Evolutionary conservation across 2,888 invertebrate species (phyloP), one percentile per base, ranked within the genome.

Genomic region (Eugnorisma glareosa): DNA sequence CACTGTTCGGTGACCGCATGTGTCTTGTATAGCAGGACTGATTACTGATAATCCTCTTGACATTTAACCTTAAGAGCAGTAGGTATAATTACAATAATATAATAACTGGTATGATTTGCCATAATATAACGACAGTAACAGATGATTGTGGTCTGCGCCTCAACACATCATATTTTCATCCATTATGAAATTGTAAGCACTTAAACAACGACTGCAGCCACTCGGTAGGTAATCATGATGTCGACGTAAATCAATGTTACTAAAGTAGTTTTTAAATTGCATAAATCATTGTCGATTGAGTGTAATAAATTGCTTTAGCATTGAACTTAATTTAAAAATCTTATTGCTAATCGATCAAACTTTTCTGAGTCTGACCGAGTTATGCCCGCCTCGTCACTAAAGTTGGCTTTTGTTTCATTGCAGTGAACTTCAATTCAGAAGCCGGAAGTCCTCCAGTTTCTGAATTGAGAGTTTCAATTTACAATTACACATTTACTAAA

Each of bases 211-310:
- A 72, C 35, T 77, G 71, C 80, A 73, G 61, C 57, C 76, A 43
- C 63, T 71, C 43, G 15, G 48, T 71, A 57, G 15, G 48, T 71
- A 57, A 84, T 75, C 59, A 67, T 67, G 48, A 40, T 51, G 71
- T 66, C 72, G n/a, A 75, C 77, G 72, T 88, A 84, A 89, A 82
- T 89, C 84, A 89, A 82, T 84, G 59, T 67, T 79, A 71, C 69
- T 77, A 78, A 68, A 75, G 71, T 81, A 72, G 70, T 75, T 83
- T 84, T 79, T 89, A 80, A 85, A 86, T 88, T 83, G 81, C 71
- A 73, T 83, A 83, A 88, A 89, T 85, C 75, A 83, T 67, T 28
- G 54, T 71, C 78, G 45, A 77, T 76, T 69, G 63, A 84, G 48
- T 67, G 66, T 63, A 75, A 64, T 71, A 68, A 86, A 88, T 89